These are phyloP conservation scores for Chelon labrosus DNA, from an alignment of 2,797 vertebrate species.

Conservation along the genomic window DNA sequence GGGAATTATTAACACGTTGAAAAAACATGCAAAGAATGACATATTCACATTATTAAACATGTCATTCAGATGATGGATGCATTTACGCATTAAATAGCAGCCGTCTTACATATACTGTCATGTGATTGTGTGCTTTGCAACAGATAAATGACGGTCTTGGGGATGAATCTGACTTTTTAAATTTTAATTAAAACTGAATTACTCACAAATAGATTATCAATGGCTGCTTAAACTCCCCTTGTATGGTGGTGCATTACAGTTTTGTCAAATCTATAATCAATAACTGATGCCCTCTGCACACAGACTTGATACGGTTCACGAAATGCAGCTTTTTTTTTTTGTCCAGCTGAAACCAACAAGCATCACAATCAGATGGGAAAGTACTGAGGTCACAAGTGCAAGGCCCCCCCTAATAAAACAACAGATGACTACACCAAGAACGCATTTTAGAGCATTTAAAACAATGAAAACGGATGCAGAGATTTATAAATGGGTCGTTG, in stretches of 20 bases:
- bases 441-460: constrained; percentile 46
- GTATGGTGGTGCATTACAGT: constrained; percentile 21
- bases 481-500: constrained; percentile 16
- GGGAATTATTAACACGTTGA: constrained; percentile 17
- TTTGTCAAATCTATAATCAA: constrained; percentile 50
- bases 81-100: constrained; percentile 23
- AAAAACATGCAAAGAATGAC: constrained; percentile 32
- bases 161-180: constrained; percentile 19
- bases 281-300: constrained; percentile 28
- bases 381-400: constrained; percentile 74
- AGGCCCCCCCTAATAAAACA: constrained; percentile 62
- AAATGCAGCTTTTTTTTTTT: constrained; percentile 36
- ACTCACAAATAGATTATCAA: constrained; percentile 17
- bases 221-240: not conserved
- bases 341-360: constrained; percentile 52
- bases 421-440: constrained; percentile 36
- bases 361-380: constrained; percentile 61
- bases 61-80: constrained; percentile 30
- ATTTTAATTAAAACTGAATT: constrained; percentile 30
- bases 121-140: constrained; percentile 16
- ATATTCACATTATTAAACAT: constrained; percentile 32
- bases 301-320: constrained; percentile 14
- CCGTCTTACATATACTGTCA: constrained; percentile 7
- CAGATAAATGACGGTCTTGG: constrained; percentile 36
- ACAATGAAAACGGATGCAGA: constrained; percentile 35